Conservation (phyloP, 1,140 invertebrate species). For the Drosophila neocordata region DNA sequence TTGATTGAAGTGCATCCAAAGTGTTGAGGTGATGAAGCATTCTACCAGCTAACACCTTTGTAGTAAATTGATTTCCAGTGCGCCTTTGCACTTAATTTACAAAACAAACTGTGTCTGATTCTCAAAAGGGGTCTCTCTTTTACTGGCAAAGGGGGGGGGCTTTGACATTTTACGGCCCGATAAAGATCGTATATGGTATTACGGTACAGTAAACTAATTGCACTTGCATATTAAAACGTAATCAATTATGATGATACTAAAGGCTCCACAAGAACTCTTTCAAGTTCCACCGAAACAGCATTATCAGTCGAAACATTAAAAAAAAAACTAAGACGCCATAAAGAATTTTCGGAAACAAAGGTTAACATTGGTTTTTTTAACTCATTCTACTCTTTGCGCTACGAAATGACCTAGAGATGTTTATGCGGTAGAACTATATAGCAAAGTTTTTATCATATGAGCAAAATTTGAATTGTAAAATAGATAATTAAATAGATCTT, state of each 20-base stretch:
- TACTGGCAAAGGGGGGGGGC: no score
- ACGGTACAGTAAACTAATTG: slow-evolving; percentile 4
- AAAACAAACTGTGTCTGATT: no score
- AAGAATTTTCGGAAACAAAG: slow-evolving; percentile 6
- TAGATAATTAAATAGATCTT: no score
- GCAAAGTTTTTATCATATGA: no score
- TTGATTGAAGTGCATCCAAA: not conserved
- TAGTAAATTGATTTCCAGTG: not conserved
- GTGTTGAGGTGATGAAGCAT: not conserved
- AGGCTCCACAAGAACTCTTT: slow-evolving; percentile 32
- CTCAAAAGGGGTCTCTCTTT: no score
- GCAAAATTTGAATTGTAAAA: no score
- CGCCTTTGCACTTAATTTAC: no score
- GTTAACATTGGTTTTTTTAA: not conserved
- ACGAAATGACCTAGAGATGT: not conserved
- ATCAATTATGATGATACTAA: slow-evolving; percentile 51
- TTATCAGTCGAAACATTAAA: not conserved
- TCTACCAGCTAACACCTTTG: not conserved
- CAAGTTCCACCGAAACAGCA: slow-evolving; percentile 37
- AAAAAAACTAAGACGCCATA: not conserved
- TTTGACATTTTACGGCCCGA: not conserved
- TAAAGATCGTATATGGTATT: not conserved
- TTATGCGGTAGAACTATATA: not conserved
- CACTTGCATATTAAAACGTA: slow-evolving; percentile 59
- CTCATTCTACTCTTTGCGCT: not conserved